Percentiles rank a stretch among this genome's conserved stretches.
These are phyloP conservation scores for Gymnogyps californianus DNA, from an alignment of 2,113 vertebrate genomes.

Conservation along the genomic window DNA sequence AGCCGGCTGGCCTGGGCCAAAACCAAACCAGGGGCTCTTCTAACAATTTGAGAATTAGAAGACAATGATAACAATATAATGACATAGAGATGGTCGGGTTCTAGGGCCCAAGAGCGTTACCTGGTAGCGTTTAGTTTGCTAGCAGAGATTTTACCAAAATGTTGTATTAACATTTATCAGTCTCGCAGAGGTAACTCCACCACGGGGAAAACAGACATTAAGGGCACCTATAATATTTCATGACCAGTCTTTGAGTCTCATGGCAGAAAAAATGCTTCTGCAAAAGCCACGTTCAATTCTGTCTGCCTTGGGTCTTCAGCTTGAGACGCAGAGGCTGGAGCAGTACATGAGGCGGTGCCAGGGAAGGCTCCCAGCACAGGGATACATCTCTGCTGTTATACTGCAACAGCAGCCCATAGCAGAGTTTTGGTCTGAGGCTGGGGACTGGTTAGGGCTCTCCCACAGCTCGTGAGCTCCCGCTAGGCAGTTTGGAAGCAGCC, in stretches of 20 bases:
- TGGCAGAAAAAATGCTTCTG: background rate
- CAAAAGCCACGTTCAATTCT: background rate
- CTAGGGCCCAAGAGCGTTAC: background rate
- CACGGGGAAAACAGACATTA: background rate
- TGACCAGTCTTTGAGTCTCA: background rate
- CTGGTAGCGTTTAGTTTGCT: accelerated
- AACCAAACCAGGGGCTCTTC: background rate
- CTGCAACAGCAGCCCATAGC: background rate
- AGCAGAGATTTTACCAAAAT: background rate
- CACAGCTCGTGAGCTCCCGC: background rate
- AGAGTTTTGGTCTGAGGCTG: background rate
- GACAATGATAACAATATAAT: background rate
- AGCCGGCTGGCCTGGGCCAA: too few species aligned
- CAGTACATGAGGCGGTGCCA: background rate
- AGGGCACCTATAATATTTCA: background rate
- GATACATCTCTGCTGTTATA: background rate
- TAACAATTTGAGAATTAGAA: background rate
- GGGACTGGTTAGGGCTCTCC: background rate
- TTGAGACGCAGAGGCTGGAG: background rate
- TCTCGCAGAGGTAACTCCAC: background rate
- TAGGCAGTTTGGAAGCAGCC: background rate
- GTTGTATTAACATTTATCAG: background rate
- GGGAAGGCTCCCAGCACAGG: background rate
- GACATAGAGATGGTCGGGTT: background rate
- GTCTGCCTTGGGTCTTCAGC: background rate